Conservation (phyloP, 2,888 invertebrate genomes). For the Serripes groenlandicus region DNA sequence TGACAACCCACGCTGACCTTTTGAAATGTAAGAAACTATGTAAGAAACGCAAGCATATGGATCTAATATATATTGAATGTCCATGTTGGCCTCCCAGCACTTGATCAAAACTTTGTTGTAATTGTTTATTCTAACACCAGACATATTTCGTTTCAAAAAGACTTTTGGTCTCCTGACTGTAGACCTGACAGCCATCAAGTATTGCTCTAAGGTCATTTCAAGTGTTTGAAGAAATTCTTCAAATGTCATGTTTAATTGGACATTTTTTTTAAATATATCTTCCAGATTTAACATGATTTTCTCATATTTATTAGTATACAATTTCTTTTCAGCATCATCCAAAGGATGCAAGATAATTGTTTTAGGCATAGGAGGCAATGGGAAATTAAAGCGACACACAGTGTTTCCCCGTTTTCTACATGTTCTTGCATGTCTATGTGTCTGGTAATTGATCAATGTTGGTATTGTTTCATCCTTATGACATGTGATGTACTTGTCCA, state of each 20-base stretch:
- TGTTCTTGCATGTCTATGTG: slow-evolving; percentile 30
- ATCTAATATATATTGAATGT: slow-evolving; percentile 63
- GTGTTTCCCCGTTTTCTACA: slow-evolving; percentile 33
- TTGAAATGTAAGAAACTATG: slow-evolving; percentile 64
- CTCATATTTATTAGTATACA: slow-evolving; percentile 30
- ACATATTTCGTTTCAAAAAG: slow-evolving; percentile 48
- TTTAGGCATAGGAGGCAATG: slow-evolving; percentile 32
- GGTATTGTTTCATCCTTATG: slow-evolving; percentile 5
- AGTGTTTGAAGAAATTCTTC: slow-evolving; percentile 11
- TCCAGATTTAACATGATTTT: background rate
- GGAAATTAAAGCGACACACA: slow-evolving; percentile 22
- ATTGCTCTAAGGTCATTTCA: background rate
- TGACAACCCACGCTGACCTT: slow-evolving; percentile 48
- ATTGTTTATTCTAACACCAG: slow-evolving; percentile 47
- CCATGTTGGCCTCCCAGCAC: slow-evolving; percentile 65
- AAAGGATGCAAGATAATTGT: slow-evolving; percentile 29
- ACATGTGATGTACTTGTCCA: slow-evolving; percentile 27
- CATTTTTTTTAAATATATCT: background rate
- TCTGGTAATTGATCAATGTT: slow-evolving; percentile 36
- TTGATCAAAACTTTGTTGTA: slow-evolving; percentile 39
- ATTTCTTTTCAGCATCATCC: background rate
- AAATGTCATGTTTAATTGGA: background rate
- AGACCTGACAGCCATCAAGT: background rate
- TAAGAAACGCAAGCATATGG: slow-evolving; percentile 60
- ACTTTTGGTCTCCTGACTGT: slow-evolving; percentile 24